Percentiles rank a stretch among this genome's conserved stretches.
These are phyloP conservation scores for Cerastoderma edule DNA, from an alignment of 2,888 invertebrate species.

Conservation along the genomic window DNA sequence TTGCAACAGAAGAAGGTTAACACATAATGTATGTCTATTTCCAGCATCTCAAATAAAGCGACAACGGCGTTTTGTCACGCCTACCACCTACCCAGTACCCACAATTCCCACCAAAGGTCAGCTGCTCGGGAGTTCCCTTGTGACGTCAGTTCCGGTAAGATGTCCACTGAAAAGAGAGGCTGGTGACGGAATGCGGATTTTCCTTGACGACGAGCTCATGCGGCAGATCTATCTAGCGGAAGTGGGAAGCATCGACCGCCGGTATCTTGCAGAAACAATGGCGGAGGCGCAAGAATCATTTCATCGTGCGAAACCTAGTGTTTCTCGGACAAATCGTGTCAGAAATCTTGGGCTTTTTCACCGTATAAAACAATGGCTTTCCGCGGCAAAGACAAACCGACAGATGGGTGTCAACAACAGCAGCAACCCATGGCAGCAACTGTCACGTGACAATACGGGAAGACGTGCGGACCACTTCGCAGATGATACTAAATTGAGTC, in stretches of 20 bases:
- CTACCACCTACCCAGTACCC: slow-evolving; percentile 26
- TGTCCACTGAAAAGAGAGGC: slow-evolving; percentile 47
- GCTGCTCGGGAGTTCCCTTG: not conserved
- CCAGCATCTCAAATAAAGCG: not conserved
- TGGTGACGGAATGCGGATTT: slow-evolving; percentile 18
- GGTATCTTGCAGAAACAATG: slow-evolving; percentile 13
- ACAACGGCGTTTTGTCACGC: slow-evolving; percentile 17
- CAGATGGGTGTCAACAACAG: no score
- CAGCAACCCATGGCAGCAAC: no score
- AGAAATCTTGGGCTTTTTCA: no score
- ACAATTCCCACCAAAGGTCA: not conserved
- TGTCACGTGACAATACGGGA: no score
- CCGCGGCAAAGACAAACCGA: no score
- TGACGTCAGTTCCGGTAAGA: slow-evolving; percentile 15
- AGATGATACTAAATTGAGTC: no score
- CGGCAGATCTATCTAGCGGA: slow-evolving; percentile 30
- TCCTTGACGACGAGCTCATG: slow-evolving; percentile 38
- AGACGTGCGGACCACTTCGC: no score
- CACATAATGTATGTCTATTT: no score
- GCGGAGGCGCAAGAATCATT: slow-evolving; percentile 21
- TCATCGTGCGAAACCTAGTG: not conserved
- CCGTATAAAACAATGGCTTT: no score
- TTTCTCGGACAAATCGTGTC: no score
- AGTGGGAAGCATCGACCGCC: slow-evolving; percentile 35
- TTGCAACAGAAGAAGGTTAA: no score